These are phyloP conservation scores for Brachypalpus laphriformis DNA, from an alignment of 2,888 invertebrate species.

Conservation along the genomic window DNA sequence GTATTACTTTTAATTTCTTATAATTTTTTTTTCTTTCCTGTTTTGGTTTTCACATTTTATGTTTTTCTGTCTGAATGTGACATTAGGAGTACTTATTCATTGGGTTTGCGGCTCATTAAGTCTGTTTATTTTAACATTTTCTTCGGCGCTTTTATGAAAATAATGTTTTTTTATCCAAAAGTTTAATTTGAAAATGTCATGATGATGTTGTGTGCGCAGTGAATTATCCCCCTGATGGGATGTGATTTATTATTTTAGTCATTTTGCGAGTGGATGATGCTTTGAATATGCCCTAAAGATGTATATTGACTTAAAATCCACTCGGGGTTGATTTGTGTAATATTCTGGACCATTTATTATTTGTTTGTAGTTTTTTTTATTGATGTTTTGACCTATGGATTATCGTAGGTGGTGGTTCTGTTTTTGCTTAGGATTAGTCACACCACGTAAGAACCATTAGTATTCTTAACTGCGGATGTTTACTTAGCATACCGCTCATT, in stretches of 20 bases:
- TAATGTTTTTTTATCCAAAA: neutral
- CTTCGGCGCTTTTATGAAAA: neutral
- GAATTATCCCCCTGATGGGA: slow-evolving; percentile 23
- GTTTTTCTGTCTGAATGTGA: slow-evolving; percentile 16
- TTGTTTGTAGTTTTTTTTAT: neutral
- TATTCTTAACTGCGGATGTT: too few relatives aligned
- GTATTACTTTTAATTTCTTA: slow-evolving; percentile 38
- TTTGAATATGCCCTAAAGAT: slow-evolving; percentile 3
- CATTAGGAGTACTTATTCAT: slow-evolving; percentile 41
- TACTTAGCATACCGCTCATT: too few relatives aligned
- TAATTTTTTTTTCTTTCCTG: neutral
- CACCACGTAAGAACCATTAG: too few relatives aligned
- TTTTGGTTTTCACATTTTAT: neutral
- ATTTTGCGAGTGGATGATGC: slow-evolving; percentile 34
- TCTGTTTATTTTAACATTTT: slow-evolving; percentile 20
- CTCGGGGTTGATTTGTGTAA: slow-evolving; percentile 3
- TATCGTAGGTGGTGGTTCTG: neutral
- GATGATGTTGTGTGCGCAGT: slow-evolving; percentile 14
- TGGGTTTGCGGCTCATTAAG: slow-evolving; percentile 34
- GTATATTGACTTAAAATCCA: slow-evolving; percentile 5
- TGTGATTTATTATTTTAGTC: slow-evolving; percentile 37
- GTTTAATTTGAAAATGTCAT: neutral
- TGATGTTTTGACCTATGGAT: neutral
- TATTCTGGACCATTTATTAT: slow-evolving; percentile 4
- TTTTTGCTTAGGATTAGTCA: neutral